Evolutionary conservation across 1,140 invertebrate genomes (phyloP), one percentile per base, ranked within the genome.

Genomic region (Macrostomum lignano): DNA sequence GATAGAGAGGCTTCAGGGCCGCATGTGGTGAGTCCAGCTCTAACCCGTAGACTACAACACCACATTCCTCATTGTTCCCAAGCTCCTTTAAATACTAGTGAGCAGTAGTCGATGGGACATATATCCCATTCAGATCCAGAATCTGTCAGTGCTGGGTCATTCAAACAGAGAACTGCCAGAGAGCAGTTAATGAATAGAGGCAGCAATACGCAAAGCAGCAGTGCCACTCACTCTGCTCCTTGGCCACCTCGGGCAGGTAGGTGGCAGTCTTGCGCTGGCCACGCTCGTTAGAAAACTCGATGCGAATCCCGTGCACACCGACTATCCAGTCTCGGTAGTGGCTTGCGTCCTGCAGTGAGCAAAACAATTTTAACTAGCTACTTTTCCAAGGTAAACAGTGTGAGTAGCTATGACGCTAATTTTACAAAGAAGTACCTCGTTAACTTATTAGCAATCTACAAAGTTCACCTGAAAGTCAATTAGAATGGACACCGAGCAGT

Each of bases 221-320:
- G n/a, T n/a, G n/a, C n/a, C 32, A 38, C 44, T 43, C 60, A 81
- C 81, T 84, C 73, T 96, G 88, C 58, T 94, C 86, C 35, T 69
- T 67, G 43, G 86, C 81, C 36, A 98, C 81, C 62, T 93, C 74
- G 31, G 88, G 88, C 49, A 98, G 65, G 61, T 91, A 96, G 43
- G 88, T 96, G 41, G 86, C 86, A 41, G 78, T 91, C 46, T 79
- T 68, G 48, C 81, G 79, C 41, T 72, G 72, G 38, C 86, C 86
- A 46, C 79, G 76, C 47, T 94, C 86, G 57, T 78, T 86, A 36
- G 72, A 57, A 48, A 94, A 98, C 62, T 96, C 86, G 42, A 96
- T 96, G 29, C 86, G 68, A 46, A 98, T 94, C 17, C 88, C 88
- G 60, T 98, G 88, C 22, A 74, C 67, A 13, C 88, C 88, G 35